Percentiles rank a stretch among this genome's conserved stretches.
These are phyloP conservation scores for Solenopsis invicta DNA, from an alignment of 1,140 invertebrate genomes.

Conservation along the genomic window DNA sequence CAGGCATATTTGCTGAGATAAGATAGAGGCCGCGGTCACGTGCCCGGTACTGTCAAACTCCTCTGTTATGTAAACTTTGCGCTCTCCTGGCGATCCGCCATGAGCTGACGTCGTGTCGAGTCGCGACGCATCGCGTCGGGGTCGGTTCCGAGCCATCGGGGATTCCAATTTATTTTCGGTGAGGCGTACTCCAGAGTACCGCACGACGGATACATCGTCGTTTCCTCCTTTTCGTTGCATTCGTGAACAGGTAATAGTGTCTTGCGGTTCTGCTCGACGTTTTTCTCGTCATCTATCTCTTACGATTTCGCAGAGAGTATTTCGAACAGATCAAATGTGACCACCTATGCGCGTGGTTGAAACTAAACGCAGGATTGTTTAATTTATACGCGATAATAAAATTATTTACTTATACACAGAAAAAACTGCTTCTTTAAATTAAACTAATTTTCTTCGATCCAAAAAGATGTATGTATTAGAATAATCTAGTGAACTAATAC, in stretches of 20 bases:
- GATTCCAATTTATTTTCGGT: constrained; percentile 79
- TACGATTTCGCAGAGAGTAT: background rate
- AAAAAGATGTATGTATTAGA: too few species aligned
- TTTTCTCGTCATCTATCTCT: background rate
- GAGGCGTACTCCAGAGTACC: constrained; percentile 59
- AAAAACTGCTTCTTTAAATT: too few species aligned
- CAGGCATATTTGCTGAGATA: constrained; percentile 81
- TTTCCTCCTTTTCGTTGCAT: constrained; percentile 49
- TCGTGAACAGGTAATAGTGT: constrained; percentile 8
- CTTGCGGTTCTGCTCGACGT: background rate
- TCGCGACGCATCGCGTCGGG: constrained; percentile 18
- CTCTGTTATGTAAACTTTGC: constrained; percentile 86
- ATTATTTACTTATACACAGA: background rate
- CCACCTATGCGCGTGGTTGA: background rate
- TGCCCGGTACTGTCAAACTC: constrained; percentile 85
- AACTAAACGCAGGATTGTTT: background rate
- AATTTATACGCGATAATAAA: background rate
- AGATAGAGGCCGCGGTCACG: constrained; percentile 84
- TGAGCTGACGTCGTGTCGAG: constrained; percentile 71
- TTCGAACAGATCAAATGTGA: background rate
- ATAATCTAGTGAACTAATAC: too few species aligned
- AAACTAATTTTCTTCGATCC: too few species aligned
- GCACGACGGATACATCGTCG: constrained; percentile 46
- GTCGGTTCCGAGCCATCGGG: constrained; percentile 65
- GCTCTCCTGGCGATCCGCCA: constrained; percentile 81